Conservation (phyloP, 1,140 invertebrate species). For the Cylas formicarius region DNA sequence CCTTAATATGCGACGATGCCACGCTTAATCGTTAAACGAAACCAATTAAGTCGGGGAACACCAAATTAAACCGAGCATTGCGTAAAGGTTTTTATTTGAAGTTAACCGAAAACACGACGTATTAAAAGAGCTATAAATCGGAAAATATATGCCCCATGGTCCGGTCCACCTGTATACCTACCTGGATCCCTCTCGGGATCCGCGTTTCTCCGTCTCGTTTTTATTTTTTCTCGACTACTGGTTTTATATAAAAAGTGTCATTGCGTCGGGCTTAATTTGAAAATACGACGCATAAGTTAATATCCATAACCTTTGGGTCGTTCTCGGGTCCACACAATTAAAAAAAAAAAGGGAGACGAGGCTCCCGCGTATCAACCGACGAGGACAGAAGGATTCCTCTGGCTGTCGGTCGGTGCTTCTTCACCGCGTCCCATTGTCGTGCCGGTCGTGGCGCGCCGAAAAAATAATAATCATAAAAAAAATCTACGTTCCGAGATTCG, state of each 20-base stretch:
- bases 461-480: too few species aligned
- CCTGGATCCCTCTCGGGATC: slow-evolving; percentile 20
- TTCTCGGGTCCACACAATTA: slow-evolving; percentile 11
- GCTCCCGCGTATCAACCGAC: too few species aligned
- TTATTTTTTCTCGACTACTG: slow-evolving; percentile 39
- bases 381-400: too few species aligned
- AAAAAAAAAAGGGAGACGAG: slow-evolving; percentile 6
- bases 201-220: slow-evolving; percentile 26
- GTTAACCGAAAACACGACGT: slow-evolving; percentile 22
- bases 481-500: too few species aligned
- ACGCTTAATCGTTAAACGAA: slow-evolving; percentile 18
- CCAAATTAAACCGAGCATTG: slow-evolving; percentile 28
- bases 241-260: slow-evolving; percentile 40
- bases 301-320: slow-evolving; percentile 21
- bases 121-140: slow-evolving; percentile 34
- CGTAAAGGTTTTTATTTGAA: slow-evolving; percentile 27
- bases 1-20: slow-evolving; percentile 4
- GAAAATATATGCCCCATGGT: slow-evolving; percentile 26
- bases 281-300: slow-evolving; percentile 33
- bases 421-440: too few species aligned
- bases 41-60: slow-evolving; percentile 25
- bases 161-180: slow-evolving; percentile 25
- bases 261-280: slow-evolving; percentile 38
- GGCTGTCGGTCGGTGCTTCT: too few species aligned
- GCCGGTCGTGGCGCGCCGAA: too few species aligned